phyloP scores from a whole-genome alignment of 2,888 invertebrate genomes.

The Mythimna vitellina region DNA sequence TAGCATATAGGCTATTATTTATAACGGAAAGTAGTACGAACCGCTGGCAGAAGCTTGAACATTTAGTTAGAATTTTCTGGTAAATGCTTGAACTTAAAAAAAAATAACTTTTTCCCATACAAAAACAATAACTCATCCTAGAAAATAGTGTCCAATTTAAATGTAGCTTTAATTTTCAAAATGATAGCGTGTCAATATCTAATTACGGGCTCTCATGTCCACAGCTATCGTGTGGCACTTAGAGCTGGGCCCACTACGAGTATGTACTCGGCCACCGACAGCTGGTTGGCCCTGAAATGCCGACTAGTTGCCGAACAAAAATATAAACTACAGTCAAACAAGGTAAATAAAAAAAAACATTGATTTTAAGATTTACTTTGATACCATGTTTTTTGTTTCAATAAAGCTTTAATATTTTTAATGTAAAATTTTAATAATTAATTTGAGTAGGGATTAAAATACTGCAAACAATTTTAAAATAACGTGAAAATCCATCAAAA shows the following conservation, averaged over 20 bases:
- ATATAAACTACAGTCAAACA: too few species aligned
- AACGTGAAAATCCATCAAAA: too few species aligned
- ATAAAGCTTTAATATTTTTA: too few species aligned
- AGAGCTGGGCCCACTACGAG: background rate
- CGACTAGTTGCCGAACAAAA: background rate
- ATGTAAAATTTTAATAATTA: too few species aligned
- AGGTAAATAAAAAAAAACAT: too few species aligned
- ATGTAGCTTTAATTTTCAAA: conserved; percentile 20
- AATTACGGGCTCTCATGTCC: conserved; percentile 34
- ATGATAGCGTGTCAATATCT: conserved; percentile 41
- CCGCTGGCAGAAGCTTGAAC: background rate
- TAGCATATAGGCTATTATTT: too few species aligned
- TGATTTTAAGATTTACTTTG: too few species aligned
- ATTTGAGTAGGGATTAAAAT: too few species aligned
- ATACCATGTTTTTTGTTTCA: too few species aligned
- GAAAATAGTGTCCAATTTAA: conserved; percentile 17
- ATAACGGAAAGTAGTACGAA: too few species aligned
- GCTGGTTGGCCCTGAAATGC: background rate
- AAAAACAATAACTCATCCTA: background rate
- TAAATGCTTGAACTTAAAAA: background rate
- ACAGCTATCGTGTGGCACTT: conserved; percentile 36
- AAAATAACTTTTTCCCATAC: background rate
- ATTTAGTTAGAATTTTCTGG: background rate
- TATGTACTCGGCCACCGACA: background rate
- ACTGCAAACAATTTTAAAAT: too few species aligned